Conservation (phyloP, 2,113 vertebrate species). For the Leptobrachium leishanense region DNA sequence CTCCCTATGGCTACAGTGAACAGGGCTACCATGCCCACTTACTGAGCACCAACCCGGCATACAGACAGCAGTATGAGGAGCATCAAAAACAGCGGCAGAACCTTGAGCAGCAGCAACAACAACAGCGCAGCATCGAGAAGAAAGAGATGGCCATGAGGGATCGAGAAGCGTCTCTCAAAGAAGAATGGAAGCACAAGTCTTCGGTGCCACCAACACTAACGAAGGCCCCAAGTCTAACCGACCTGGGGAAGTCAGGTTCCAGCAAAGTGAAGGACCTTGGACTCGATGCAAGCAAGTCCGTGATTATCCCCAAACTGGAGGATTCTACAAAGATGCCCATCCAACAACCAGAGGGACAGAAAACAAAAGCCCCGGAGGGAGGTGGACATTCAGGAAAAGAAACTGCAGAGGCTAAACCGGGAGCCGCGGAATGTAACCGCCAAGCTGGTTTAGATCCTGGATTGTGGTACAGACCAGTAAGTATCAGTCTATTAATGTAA, state of each 20-base stretch:
- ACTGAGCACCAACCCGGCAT: slow-evolving; percentile 86
- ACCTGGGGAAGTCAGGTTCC: slow-evolving; percentile 80
- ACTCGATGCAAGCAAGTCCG: slow-evolving; percentile 82
- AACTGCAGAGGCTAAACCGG: slow-evolving; percentile 70
- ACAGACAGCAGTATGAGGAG: slow-evolving; percentile 93
- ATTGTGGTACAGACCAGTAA: slow-evolving; percentile 98
- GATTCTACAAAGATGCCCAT: slow-evolving; percentile 79
- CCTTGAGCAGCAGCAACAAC: slow-evolving; percentile 79
- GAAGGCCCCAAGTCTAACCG: slow-evolving; percentile 88
- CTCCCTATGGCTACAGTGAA: slow-evolving; percentile 90
- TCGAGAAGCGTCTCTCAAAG: slow-evolving; percentile 82
- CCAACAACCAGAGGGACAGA: slow-evolving; percentile 85
- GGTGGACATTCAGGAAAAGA: slow-evolving; percentile 84
- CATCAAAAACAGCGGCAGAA: slow-evolving; percentile 85
- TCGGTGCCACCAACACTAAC: slow-evolving; percentile 85
- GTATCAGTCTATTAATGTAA: background rate
- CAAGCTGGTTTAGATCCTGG: slow-evolving; percentile 87
- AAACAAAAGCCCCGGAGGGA: slow-evolving; percentile 88
- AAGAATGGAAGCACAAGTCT: slow-evolving; percentile 95
- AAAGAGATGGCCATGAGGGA: slow-evolving; percentile 82
- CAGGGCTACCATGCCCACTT: slow-evolving; percentile 93
- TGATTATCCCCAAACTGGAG: slow-evolving; percentile 88
- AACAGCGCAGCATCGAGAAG: slow-evolving; percentile 89
- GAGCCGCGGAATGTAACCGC: slow-evolving; percentile 76
- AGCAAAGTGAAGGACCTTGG: slow-evolving; percentile 84